Conservation (phyloP, 2,113 vertebrate species). For the Pyrgilauda ruficollis region DNA sequence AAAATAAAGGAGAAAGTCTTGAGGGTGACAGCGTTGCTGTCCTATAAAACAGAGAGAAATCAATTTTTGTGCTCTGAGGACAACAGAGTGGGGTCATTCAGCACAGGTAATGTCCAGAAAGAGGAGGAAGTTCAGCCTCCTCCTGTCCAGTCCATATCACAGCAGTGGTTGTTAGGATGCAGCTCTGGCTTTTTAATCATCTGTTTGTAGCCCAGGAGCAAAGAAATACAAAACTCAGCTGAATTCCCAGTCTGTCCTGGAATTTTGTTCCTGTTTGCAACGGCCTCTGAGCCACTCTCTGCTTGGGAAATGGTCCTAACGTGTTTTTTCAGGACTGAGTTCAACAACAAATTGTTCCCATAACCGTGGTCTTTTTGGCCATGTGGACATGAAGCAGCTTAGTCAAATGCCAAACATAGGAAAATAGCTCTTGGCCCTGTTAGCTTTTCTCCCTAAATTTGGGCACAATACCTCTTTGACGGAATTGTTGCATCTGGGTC, state of each 20-base stretch:
- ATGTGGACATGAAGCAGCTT: background rate
- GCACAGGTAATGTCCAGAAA: background rate
- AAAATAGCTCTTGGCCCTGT: background rate
- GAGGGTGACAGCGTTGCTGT: background rate
- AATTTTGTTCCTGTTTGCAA: background rate
- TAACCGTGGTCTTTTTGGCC: background rate
- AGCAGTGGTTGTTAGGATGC: background rate
- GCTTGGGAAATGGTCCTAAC: background rate
- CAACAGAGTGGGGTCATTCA: background rate
- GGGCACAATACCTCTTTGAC: background rate
- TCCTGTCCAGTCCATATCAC: background rate
- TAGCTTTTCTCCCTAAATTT: background rate
- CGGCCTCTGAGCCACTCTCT: background rate
- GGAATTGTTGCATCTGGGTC: background rate
- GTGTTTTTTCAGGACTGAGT: background rate
- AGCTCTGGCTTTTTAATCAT: background rate
- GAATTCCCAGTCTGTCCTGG: rapidly evolving
- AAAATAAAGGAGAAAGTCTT: background rate
- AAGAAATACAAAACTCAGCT: background rate
- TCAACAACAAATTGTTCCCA: background rate
- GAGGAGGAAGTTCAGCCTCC: background rate
- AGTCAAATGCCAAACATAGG: background rate
- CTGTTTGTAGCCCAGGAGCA: background rate
- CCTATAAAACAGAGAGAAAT: background rate
- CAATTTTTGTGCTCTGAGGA: background rate